A percentile compares a stretch with the other conserved stretches of the same genome.
phyloP scores from a whole-genome alignment of 2,797 vertebrate species.

The Protosalanx chinensis region DNA sequence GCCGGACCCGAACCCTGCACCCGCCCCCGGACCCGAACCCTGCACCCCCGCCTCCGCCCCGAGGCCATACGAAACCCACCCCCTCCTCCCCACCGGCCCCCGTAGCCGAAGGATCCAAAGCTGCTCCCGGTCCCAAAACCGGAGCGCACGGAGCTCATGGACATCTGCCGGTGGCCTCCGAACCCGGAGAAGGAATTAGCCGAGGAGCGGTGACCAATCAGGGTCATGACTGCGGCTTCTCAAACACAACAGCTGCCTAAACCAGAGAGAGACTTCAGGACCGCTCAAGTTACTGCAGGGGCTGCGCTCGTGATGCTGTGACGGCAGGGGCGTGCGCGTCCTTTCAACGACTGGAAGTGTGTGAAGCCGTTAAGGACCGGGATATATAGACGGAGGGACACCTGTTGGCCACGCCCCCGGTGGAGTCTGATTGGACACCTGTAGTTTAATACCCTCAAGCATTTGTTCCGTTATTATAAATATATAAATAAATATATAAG shows the following conservation, averaged over 20 bases:
- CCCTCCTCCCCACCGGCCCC: neutral
- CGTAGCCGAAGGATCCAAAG: neutral
- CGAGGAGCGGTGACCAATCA: conserved; percentile 2
- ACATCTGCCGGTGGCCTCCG: neutral
- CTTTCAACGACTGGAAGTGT: neutral
- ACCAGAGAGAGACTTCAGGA: conserved; percentile 1
- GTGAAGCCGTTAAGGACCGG: neutral
- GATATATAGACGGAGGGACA: neutral
- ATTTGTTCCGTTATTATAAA: neutral
- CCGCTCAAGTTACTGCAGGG: neutral
- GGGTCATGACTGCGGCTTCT: conserved; percentile 13
- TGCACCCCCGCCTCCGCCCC: conserved; percentile 22
- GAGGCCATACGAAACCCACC: conserved; percentile 13
- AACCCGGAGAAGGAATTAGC: neutral
- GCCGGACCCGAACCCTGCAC: too few species aligned
- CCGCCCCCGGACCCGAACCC: conserved; percentile 44
- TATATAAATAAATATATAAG: too few species aligned
- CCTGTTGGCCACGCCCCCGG: neutral
- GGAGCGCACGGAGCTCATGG: neutral
- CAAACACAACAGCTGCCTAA: neutral
- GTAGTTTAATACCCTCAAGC: neutral
- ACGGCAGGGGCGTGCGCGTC: neutral
- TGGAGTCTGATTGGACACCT: neutral
- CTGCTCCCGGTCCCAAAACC: conserved; percentile 21
- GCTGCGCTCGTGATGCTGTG: neutral